Evolutionary conservation across 2,888 invertebrate species (phyloP), one percentile per base, ranked within the genome.

Genomic region (Lasioglossum zephyrum): DNA sequence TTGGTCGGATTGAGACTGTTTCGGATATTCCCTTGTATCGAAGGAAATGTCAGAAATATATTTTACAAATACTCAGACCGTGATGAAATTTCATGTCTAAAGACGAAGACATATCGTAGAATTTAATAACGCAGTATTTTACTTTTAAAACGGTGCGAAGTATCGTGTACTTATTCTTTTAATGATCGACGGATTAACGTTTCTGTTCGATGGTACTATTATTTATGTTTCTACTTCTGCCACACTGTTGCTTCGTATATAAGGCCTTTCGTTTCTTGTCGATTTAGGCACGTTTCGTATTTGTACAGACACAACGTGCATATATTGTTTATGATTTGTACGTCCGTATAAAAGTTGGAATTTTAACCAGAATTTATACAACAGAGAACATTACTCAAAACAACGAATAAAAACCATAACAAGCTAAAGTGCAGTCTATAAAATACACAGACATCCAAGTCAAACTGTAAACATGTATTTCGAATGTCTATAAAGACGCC

Each of bases 401-500:
- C 39, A 11, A 41, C 13, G 22, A 79, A 76, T 76, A 85, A 85
- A 84, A 31, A 11, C 49, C 60, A 57, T 63, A 83, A 47, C 31
- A 53, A n/a, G 16, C 57, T 72, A 31, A 69, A 76, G 49, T 73
- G 73, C 49, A 16, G 31, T 81, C 74, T 60, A 66, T 47, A 41
- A 77, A n/a, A n/a, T n/a, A 69, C n/a, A 63, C 36, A 49, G 47
- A 47, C 39, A 36, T 39, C 63, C 41, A 73, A 74, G 16, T 73
- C 39, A 26, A 79, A 4, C 41, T 41, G 16, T 77, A 84, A 49
- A 79, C 69, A 76, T 85, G 22, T 81, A 53, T 77, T 79, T 84
- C 16, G 76, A 77, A 79, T 41, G 69, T 53, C 84, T 73, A 69
- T 87, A 84, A 83, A 85, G 79, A 81, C 77, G 76, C 26, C 87